phyloP scores from a whole-genome alignment of 2,113 vertebrate genomes.

The cattle (Bos taurus) region DNA sequence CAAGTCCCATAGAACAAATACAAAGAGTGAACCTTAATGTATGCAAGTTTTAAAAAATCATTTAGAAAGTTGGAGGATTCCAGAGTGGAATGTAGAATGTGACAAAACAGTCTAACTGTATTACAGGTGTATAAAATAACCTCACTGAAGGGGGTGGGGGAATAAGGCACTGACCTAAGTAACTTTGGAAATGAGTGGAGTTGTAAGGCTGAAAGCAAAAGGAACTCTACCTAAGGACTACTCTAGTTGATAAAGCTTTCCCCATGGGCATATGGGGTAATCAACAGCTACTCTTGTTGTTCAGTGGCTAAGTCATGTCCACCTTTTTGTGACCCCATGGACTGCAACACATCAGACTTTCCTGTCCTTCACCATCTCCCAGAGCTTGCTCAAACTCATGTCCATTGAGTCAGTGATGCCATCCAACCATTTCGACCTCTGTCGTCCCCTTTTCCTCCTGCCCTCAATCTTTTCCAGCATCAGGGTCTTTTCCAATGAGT shows the following conservation, averaged over 20 bases:
- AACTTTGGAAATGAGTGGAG: slow-evolving; percentile 11
- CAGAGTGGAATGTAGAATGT: neutral
- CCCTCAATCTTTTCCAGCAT: neutral
- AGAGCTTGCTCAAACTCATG: neutral
- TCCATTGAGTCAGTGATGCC: neutral
- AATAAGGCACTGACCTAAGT: neutral
- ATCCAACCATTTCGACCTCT: neutral
- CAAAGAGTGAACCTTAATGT: neutral
- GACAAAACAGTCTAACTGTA: neutral
- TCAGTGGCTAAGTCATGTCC: neutral
- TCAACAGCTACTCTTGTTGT: neutral
- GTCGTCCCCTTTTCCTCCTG: neutral
- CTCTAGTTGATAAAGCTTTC: neutral
- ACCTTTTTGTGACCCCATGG: neutral
- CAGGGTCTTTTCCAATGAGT: neutral
- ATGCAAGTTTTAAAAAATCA: neutral
- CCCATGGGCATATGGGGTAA: neutral
- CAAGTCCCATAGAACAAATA: neutral
- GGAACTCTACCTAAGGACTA: neutral
- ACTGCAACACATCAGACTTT: neutral
- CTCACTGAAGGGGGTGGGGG: neutral
- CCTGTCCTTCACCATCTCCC: neutral
- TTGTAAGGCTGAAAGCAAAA: slow-evolving; percentile 25
- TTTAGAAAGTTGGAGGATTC: neutral
- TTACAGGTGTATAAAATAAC: neutral